Conservation (phyloP, 2,113 vertebrate species). For the Cichladusa arquata region DNA sequence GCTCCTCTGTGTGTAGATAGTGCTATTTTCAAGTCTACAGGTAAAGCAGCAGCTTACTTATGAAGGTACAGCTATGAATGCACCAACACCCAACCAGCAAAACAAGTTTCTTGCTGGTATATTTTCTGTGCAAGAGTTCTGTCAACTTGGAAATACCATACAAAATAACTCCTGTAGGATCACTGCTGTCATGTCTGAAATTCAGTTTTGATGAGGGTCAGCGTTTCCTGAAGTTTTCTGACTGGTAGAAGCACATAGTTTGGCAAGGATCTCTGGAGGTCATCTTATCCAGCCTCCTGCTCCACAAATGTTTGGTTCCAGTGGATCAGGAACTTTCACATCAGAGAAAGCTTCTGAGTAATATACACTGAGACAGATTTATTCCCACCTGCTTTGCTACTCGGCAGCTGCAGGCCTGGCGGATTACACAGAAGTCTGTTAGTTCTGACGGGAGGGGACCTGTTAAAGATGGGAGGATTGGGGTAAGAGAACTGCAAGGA, state of each 20-base stretch:
- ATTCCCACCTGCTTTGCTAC: fast-evolving
- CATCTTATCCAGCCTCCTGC: background rate
- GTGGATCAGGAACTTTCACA: background rate
- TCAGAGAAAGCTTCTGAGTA: background rate
- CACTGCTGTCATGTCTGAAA: background rate
- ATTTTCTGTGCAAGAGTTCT: background rate
- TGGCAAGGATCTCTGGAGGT: background rate
- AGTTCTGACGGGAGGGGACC: background rate
- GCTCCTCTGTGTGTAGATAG: background rate
- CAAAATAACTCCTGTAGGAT: background rate
- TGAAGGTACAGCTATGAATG: constrained; percentile 46
- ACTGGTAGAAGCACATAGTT: fast-evolving
- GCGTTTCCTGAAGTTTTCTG: background rate
- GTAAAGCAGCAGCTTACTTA: constrained; percentile 8
- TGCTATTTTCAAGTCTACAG: constrained; percentile 7
- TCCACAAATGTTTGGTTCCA: background rate
- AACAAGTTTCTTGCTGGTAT: constrained; percentile 9
- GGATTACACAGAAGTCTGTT: background rate
- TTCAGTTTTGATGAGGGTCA: background rate
- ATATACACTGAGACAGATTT: fast-evolving
- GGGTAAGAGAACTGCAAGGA: background rate
- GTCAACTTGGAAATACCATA: background rate
- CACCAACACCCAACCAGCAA: constrained; percentile 22
- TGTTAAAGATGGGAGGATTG: background rate
- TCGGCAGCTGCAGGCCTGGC: background rate